phyloP scores from a whole-genome alignment of 2,888 invertebrate species.

The Anticlea derivata region DNA sequence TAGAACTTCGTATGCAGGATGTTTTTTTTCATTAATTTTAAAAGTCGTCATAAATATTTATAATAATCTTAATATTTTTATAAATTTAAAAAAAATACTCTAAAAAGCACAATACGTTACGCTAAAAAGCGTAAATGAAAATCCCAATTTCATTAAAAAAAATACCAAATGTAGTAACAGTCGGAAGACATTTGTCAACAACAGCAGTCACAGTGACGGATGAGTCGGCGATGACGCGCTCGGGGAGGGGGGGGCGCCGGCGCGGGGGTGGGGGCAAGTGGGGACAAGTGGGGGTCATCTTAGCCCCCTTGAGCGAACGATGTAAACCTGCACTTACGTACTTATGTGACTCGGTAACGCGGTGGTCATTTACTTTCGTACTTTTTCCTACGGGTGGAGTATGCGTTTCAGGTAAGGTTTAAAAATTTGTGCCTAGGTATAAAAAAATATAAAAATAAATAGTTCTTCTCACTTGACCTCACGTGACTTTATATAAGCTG shows the following conservation, averaged over 20 bases:
- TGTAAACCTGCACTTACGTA: conserved; percentile 33
- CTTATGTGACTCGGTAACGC: conserved; percentile 27
- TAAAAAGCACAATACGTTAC: too few relatives aligned
- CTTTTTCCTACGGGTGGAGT: neutral
- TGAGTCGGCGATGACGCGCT: conserved; percentile 54
- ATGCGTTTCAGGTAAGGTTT: too few relatives aligned
- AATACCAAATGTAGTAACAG: conserved; percentile 46
- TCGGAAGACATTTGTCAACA: conserved; percentile 66
- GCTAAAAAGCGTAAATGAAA: conserved; percentile 29
- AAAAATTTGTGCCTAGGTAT: too few relatives aligned
- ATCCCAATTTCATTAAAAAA: conserved; percentile 51
- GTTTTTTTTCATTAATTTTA: too few relatives aligned
- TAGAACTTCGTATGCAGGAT: neutral
- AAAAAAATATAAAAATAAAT: neutral
- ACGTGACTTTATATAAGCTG: neutral
- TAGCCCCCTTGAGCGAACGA: conserved; percentile 25
- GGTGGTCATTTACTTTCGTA: conserved; percentile 25
- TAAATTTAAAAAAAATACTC: too few relatives aligned
- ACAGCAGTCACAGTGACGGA: conserved; percentile 66
- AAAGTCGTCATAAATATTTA: too few relatives aligned
- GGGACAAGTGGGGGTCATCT: conserved; percentile 30
- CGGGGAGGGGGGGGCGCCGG: conserved; percentile 30
- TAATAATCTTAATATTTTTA: too few relatives aligned
- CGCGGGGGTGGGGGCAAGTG: conserved; percentile 7
- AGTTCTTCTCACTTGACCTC: conserved; percentile 4